Evolutionary conservation across 2,113 vertebrate genomes (phyloP), one percentile per base, ranked within the genome.

Genomic region (Plecotus auritus): DNA sequence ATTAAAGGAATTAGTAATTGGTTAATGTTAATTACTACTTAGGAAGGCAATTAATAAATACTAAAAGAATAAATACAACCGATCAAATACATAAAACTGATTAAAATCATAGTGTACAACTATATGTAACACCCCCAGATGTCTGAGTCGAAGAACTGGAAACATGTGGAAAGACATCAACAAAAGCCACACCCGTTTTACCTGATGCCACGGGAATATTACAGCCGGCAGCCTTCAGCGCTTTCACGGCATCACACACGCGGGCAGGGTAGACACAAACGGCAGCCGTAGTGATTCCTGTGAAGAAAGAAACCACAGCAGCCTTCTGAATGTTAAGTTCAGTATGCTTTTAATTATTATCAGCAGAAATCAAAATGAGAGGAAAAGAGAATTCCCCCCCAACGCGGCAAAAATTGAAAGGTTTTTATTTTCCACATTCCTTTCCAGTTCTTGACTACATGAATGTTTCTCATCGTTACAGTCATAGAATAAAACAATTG

Each of bases 261-360:
- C 99, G 99, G 5, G 99, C 98, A 0, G 99, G 99, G 94, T 99
- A 99, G 18, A 99, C 99, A 93, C 99, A 99, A 18, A 99, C 98
- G 0, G 99, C 99, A 51, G 98, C 99, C 0, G 98, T 98, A 1
- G 99, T 99, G 74, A 99, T 97, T 49, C 98, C 99, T 99, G 95
- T 2, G 35, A 73, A 89, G 67, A 83, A 91, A 98, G 88, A 97
- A 95, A 77, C 9, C 64, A 49, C 0, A 76, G 61, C 32, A 30
- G 90, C n/a, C 67, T n/a, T 20, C 42, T 66, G 74, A 40, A 73
- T 10, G 22, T 5, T 28, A 91, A n/a, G 90, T 10, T 87, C 92
- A 61, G 32, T 11, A 82, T n/a, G 86, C 66, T 76, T 90, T 83
- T 40, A 77, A 76, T 74, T 40, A 85, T 77, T 66, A 94, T 2